Conservation (phyloP, 2,113 vertebrate genomes). For the Apteryx owenii region DNA sequence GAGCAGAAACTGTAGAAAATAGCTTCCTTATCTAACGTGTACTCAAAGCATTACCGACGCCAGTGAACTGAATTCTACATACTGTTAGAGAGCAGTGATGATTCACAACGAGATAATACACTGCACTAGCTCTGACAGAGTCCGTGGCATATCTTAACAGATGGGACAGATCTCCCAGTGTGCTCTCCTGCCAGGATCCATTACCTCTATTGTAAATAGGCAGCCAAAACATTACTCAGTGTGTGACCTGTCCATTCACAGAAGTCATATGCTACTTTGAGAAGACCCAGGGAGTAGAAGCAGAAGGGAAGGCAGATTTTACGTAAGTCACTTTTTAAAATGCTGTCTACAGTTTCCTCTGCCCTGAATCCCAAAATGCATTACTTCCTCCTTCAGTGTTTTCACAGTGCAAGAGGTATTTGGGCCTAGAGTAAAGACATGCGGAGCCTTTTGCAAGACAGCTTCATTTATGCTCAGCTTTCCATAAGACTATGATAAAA, state of each 20-base stretch:
- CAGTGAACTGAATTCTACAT: slow-evolving; percentile 14
- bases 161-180: slow-evolving; percentile 48
- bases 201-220: slow-evolving; percentile 34
- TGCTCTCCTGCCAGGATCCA: slow-evolving; percentile 55
- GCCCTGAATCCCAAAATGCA: slow-evolving; percentile 4
- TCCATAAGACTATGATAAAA: not conserved
- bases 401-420: not conserved
- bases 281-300: slow-evolving; percentile 52
- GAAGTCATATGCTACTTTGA: slow-evolving; percentile 70
- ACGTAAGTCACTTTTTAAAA: slow-evolving; percentile 17
- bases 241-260: slow-evolving; percentile 67
- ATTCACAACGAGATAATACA: slow-evolving; percentile 64
- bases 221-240: slow-evolving; percentile 68
- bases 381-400: not conserved
- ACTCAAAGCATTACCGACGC: slow-evolving; percentile 6
- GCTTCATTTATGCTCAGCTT: not conserved
- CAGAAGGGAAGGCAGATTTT: slow-evolving; percentile 61
- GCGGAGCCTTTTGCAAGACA: not conserved
- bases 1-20: slow-evolving; percentile 30
- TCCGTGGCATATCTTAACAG: slow-evolving; percentile 34
- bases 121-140: not conserved
- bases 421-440: not conserved
- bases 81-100: slow-evolving; percentile 29
- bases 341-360: not conserved
- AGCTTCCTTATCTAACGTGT: slow-evolving; percentile 40